These are phyloP conservation scores for Pteronura brasiliensis DNA, from an alignment of 2,113 vertebrate species.

Conservation along the genomic window DNA sequence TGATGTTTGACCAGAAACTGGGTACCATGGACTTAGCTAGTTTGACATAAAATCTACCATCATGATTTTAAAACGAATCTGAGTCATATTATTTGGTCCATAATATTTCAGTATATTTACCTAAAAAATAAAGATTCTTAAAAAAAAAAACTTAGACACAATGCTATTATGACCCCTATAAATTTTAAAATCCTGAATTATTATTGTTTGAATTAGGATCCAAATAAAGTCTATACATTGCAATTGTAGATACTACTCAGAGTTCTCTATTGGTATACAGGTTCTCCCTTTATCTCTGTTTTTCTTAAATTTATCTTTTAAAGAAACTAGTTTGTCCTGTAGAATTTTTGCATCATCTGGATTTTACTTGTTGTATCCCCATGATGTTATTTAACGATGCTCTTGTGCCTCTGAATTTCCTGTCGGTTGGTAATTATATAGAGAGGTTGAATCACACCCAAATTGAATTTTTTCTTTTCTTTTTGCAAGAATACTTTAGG, in stretches of 20 bases:
- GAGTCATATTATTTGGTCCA: not conserved
- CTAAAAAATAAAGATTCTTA: not conserved
- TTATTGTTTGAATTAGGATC: not conserved
- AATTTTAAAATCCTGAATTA: not conserved
- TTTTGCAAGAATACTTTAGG: not conserved
- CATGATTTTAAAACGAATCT: not conserved
- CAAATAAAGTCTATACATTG: not conserved
- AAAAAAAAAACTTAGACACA: not conserved
- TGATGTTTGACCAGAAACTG: not conserved
- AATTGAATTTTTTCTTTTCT: not conserved
- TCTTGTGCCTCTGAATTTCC: not conserved
- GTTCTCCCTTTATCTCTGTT: not conserved
- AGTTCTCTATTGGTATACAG: not conserved
- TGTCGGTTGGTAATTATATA: not conserved
- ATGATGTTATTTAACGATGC: not conserved
- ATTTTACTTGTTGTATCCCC: not conserved
- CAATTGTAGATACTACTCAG: not conserved
- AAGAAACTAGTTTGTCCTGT: not conserved
- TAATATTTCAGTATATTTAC: not conserved
- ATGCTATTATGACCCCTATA: not conserved
- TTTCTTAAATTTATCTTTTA: not conserved
- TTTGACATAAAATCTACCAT: not conserved
- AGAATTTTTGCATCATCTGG: not conserved
- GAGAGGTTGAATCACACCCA: not conserved
- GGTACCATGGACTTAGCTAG: not conserved